Percentiles rank a stretch among this genome's conserved stretches.
Evolutionary conservation across 2,113 vertebrate species (phyloP).

Genomic region (Apodemus speciosus): DNA sequence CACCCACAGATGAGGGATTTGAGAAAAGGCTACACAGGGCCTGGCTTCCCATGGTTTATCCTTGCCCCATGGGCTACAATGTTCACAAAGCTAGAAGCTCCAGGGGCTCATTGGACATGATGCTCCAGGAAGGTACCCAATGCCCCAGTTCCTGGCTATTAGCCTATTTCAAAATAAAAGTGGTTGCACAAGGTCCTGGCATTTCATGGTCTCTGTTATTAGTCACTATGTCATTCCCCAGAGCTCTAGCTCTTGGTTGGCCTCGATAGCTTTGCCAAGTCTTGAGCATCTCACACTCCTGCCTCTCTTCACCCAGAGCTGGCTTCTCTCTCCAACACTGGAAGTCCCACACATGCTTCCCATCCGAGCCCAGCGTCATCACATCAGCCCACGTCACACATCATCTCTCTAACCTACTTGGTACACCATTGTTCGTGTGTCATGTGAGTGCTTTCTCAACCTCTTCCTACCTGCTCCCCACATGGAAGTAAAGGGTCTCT

Average conservation of each 20-base stretch:
- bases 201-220: neutral
- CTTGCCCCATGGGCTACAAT: neutral
- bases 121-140: constrained; percentile 32
- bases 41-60: fast-evolving
- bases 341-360: neutral
- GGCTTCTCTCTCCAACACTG: neutral
- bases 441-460: neutral
- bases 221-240: constrained; percentile 42
- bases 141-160: constrained; percentile 51
- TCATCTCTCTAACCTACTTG: neutral
- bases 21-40: neutral
- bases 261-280: neutral
- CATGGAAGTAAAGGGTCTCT: neutral
- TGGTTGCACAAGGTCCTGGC: constrained; percentile 4
- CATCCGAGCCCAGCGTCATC: neutral
- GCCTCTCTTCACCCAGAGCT: neutral
- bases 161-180: constrained; percentile 55
- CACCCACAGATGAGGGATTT: neutral
- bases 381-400: neutral
- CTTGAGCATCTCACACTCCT: neutral
- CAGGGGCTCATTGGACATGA: neutral
- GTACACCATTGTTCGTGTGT: neutral
- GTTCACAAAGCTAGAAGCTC: constrained; percentile 33
- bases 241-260: neutral
- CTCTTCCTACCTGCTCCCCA: neutral